Evolutionary conservation across 2,888 invertebrate species (phyloP).

Genomic region (Amphipyra tragopoginis): DNA sequence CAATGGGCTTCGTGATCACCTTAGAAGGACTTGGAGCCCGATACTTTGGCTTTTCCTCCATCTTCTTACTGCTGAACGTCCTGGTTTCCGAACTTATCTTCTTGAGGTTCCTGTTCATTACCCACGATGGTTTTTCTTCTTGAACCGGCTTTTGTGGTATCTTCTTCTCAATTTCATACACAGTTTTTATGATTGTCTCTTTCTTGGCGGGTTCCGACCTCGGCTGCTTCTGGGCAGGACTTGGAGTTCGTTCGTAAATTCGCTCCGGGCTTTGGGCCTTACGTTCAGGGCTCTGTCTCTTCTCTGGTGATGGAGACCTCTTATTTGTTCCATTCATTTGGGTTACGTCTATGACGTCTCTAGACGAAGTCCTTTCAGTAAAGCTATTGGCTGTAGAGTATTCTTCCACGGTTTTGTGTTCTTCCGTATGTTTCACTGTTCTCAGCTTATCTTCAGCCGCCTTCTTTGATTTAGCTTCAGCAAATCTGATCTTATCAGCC

Average conservation of each 20-base stretch:
- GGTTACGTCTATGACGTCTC: slow-evolving; percentile 74
- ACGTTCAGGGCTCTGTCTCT: slow-evolving; percentile 66
- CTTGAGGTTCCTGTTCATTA: slow-evolving; percentile 90
- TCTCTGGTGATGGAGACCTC: slow-evolving; percentile 78
- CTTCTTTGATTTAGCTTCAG: slow-evolving; percentile 70
- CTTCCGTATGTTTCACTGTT: slow-evolving; percentile 61
- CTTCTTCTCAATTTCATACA: slow-evolving; percentile 76
- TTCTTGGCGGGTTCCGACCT: slow-evolving; percentile 71
- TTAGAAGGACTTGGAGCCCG: slow-evolving; percentile 81
- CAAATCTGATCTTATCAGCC: slow-evolving; percentile 72
- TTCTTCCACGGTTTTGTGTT: slow-evolving; percentile 67
- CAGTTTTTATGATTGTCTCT: slow-evolving; percentile 77
- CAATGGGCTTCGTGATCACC: slow-evolving; percentile 85
- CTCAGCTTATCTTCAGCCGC: slow-evolving; percentile 61
- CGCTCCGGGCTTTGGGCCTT: slow-evolving; percentile 61
- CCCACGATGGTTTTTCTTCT: slow-evolving; percentile 91
- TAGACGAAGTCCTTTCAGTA: slow-evolving; percentile 75
- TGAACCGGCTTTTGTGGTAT: slow-evolving; percentile 73
- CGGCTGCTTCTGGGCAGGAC: slow-evolving; percentile 75
- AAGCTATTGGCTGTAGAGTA: slow-evolving; percentile 66
- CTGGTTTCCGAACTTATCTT: slow-evolving; percentile 85
- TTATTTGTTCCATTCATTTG: slow-evolving; percentile 72
- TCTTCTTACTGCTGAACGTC: slow-evolving; percentile 78
- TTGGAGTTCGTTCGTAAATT: slow-evolving; percentile 73
- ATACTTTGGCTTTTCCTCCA: slow-evolving; percentile 83